A percentile compares a stretch with the other conserved stretches of the same genome.
phyloP scores from a whole-genome alignment of 1,140 invertebrate genomes.

The Nasonia giraulti region DNA sequence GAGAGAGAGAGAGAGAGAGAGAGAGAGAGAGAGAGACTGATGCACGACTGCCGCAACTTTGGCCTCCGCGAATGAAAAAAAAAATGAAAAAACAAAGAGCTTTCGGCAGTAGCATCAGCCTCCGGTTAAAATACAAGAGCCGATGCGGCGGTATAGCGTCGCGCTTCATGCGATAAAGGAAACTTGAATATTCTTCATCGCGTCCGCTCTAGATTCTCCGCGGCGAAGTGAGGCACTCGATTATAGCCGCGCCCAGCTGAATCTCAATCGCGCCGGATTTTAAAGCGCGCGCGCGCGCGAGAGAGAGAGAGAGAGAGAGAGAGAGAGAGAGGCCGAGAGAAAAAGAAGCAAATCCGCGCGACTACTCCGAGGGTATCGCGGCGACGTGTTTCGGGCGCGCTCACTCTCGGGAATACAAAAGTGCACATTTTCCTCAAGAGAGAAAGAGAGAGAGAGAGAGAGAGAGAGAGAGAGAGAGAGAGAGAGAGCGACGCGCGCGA shows the following conservation, averaged over 20 bases:
- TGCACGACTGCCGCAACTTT: no score
- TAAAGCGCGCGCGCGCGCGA: constrained; percentile 54
- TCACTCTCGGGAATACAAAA: constrained; percentile 60
- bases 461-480: no score
- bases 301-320: not conserved
- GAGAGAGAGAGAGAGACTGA: no score
- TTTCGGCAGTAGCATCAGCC: not conserved
- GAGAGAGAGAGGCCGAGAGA: not conserved
- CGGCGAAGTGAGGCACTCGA: constrained; percentile 53
- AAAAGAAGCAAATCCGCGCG: constrained; percentile 4
- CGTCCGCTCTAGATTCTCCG: constrained; percentile 21
- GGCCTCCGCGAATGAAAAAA: not conserved
- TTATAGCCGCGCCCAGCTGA: constrained; percentile 60
- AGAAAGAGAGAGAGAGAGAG: no score
- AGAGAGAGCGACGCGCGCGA: not conserved
- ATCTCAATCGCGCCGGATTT: constrained; percentile 63
- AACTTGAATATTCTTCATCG: constrained; percentile 51
- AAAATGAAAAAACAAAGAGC: not conserved
- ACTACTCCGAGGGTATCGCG: not conserved
- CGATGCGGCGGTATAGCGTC: no score
- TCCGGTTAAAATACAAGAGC: not conserved
- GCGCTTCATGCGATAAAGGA: not conserved
- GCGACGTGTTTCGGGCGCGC: constrained; percentile 40
- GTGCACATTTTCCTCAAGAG: constrained; percentile 43
- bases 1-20: no score